Conservation (phyloP, 2,797 vertebrate genomes). For the Anguilla anguilla region DNA sequence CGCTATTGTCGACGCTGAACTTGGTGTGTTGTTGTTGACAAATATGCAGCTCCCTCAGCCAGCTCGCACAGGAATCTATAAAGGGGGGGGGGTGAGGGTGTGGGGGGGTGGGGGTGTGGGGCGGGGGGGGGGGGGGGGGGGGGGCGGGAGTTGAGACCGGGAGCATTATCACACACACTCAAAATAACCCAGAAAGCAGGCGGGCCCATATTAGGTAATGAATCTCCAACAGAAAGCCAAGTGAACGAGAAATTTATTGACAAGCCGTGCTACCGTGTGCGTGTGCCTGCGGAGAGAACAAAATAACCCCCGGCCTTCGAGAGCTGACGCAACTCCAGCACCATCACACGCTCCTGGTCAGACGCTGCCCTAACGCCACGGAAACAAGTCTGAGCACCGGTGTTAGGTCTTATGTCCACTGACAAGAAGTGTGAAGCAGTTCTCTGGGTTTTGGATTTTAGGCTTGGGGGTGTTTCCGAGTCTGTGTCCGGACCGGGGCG, state of each 20-base stretch:
- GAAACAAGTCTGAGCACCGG: not conserved
- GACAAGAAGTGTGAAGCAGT: not conserved
- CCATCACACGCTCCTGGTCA: not conserved
- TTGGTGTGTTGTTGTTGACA: slow-evolving; percentile 56
- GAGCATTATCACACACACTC: slow-evolving; percentile 92
- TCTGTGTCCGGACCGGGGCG: not conserved
- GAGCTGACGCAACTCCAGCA: not conserved
- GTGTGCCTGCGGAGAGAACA: slow-evolving; percentile 63
- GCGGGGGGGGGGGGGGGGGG: too few relatives aligned
- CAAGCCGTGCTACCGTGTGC: slow-evolving; percentile 74
- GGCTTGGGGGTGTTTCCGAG: not conserved
- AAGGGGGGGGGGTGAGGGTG: slow-evolving; percentile 13
- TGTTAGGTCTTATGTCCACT: not conserved
- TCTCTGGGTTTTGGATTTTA: not conserved
- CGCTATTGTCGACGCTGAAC: slow-evolving; percentile 31
- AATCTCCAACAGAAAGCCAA: slow-evolving; percentile 79
- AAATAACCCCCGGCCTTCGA: slow-evolving; percentile 51
- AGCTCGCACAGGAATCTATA: slow-evolving; percentile 70
- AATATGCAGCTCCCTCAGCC: slow-evolving; percentile 54
- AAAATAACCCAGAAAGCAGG: slow-evolving; percentile 95
- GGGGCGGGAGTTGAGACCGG: slow-evolving; percentile 36
- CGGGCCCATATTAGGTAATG: slow-evolving; percentile 93
- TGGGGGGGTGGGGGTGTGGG: not conserved
- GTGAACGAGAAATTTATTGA: slow-evolving; percentile 86
- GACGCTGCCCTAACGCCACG: not conserved